Base-by-base conservation (phyloP, 2,888 invertebrate species). In the Zeuzera pyrina region DNA sequence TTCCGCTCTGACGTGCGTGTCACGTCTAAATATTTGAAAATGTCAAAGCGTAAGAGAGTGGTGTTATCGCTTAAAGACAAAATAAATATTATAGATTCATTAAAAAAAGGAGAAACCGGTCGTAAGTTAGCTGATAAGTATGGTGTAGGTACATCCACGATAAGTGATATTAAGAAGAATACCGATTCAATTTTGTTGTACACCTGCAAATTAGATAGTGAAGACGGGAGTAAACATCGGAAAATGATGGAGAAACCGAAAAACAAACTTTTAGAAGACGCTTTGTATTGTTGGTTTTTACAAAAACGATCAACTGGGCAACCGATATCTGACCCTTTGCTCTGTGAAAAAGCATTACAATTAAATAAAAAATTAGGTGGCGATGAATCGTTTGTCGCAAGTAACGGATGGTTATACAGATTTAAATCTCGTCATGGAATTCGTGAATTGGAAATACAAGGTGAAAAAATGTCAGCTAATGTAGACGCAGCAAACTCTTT, bases 111-210 rank as follows among this genome's bases (percentile, higher is more conserved):
- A 34, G 48, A 44, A 42, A 35, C 39, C 25, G 45, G 45, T 36
- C 33, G 40, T 38, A 50, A 43, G 36, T 43, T 50, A 38, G 45
- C 48, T 33, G 35, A 40, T 35, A 42, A 43, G 31, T 53, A 51
- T 44, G 49, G 43, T 41, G 49, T 52, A 31, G 49, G 44, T 35
- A 46, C 39, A 31, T 47, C 47, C 38, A 52, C 46, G 34, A 47
- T 50, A 34, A 44, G 42, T 42, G 50, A 50, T 40, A 47, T 49
- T 37, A 49, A 47, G 35, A 49, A 43, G 36, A 47, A 47, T 44
- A 42, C 34, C 12, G 40, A 47, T 41, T 39, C 40, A 38, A 49
- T 49, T 46, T 40, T 50, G 38, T 14, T 12, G 31, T 48, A 41
- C 41, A 43, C 45, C 32, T 42, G 42, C 43, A 44, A 43, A 44